A percentile compares a stretch with the other conserved stretches of the same genome.
These are phyloP conservation scores for Saccostrea echinata DNA, from an alignment of 1,140 invertebrate genomes.

Conservation along the genomic window DNA sequence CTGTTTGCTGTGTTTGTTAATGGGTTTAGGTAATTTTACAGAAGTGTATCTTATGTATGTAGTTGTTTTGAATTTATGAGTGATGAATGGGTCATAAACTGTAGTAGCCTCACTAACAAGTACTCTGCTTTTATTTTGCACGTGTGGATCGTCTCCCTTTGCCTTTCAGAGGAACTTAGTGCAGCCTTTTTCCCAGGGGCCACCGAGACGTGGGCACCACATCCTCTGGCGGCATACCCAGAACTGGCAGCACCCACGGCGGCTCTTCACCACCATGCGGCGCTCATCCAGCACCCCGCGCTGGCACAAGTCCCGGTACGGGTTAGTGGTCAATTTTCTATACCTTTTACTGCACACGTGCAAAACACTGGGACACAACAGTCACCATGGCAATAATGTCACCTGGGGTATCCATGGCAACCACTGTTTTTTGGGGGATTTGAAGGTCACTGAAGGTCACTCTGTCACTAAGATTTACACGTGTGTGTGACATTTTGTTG, in stretches of 20 bases:
- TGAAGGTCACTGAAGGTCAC: neutral
- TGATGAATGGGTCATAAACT: too few species aligned
- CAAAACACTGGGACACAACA: conserved; percentile 53
- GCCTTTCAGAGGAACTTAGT: conserved; percentile 87
- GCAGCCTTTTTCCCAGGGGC: conserved; percentile 94
- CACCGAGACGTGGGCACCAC: conserved; percentile 93
- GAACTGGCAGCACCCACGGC: conserved; percentile 87
- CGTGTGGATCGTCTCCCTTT: conserved; percentile 61
- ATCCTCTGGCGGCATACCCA: conserved; percentile 87
- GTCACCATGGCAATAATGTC: neutral
- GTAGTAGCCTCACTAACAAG: neutral
- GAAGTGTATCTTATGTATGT: too few species aligned
- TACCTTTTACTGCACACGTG: conserved; percentile 65
- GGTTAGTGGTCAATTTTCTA: conserved; percentile 68
- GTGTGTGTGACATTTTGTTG: conserved; percentile 4
- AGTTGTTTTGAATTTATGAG: too few species aligned
- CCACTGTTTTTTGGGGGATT: neutral
- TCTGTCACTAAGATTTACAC: neutral
- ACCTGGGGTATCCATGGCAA: neutral
- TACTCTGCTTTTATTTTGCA: conserved; percentile 29
- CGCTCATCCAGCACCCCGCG: conserved; percentile 94
- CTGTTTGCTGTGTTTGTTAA: neutral
- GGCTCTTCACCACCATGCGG: conserved; percentile 88
- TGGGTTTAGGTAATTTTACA: neutral
- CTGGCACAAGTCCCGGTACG: conserved; percentile 93